phyloP scores from a whole-genome alignment of 2,797 vertebrate species.

The Micromesistius poutassou region DNA sequence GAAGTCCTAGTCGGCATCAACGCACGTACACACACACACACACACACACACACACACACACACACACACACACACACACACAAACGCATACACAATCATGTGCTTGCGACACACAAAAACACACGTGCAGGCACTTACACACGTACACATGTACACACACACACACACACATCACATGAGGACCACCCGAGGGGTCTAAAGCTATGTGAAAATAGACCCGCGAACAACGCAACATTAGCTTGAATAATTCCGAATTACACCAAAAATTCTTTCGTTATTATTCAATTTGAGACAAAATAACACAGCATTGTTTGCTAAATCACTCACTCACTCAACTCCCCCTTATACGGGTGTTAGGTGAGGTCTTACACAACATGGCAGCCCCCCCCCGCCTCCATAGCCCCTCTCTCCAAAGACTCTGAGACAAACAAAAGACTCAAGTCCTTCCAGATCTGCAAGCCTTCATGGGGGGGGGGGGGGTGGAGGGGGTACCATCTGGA shows the following conservation, averaged over 20 bases:
- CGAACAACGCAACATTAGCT: neutral
- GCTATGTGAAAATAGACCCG: neutral
- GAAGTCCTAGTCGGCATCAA: neutral
- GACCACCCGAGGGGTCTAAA: neutral
- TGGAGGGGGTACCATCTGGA: slow-evolving; percentile 12
- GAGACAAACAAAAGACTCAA: slow-evolving; percentile 1
- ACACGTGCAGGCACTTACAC: neutral
- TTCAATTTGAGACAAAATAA: neutral
- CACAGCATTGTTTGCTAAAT: neutral
- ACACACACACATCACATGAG: neutral
- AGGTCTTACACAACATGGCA: neutral
- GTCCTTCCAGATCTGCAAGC: slow-evolving; percentile 2
- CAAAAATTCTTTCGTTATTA: neutral
- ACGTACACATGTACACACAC: neutral
- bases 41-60: neutral
- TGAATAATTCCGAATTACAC: neutral
- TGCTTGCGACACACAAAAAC: neutral
- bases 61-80: neutral
- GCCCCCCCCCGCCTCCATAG: neutral
- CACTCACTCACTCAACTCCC: neutral
- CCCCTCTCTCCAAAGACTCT: neutral
- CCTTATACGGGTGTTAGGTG: neutral
- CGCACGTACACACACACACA: neutral
- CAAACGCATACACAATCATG: neutral
- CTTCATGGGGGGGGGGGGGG: neutral